Evolutionary conservation across 1,140 invertebrate genomes (phyloP).

Genomic region (Brachionus paranguensis): DNA sequence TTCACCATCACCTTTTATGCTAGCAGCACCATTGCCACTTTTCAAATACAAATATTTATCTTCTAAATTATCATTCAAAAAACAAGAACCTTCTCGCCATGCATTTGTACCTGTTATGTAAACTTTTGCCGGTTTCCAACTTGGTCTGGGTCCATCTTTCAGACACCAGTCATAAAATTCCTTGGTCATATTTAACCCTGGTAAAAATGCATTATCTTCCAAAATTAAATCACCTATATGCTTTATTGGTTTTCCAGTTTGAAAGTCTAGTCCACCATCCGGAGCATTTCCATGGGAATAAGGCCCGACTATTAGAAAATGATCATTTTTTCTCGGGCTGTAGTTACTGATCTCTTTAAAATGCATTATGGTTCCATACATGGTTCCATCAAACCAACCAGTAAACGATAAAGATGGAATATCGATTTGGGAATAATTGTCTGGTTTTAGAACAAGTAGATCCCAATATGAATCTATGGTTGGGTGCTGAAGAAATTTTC

Average conservation of each 20-base stretch:
- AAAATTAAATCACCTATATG: neutral
- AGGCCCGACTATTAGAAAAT: constrained; percentile 24
- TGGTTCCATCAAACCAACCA: neutral
- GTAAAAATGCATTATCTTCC: neutral
- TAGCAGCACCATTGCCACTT: neutral
- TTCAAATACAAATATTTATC: neutral
- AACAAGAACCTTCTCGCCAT: neutral
- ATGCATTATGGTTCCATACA: neutral
- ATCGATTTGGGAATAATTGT: neutral
- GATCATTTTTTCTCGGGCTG: neutral
- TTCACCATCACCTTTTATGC: constrained; percentile 6
- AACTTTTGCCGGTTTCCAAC: neutral
- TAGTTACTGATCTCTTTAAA: neutral
- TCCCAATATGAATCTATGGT: neutral
- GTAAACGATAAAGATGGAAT: neutral
- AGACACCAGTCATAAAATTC: constrained; percentile 29
- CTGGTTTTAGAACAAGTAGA: neutral
- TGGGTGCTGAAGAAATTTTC: neutral
- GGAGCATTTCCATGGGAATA: neutral
- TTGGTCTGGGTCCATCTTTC: neutral
- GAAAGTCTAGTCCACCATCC: neutral
- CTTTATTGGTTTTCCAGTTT: neutral
- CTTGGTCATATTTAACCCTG: neutral
- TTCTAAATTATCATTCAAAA: neutral
- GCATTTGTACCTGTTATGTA: neutral